Percentiles rank a stretch among this genome's conserved stretches.
These are phyloP conservation scores for Podilymbus podiceps DNA, from an alignment of 2,113 vertebrate species.

Conservation along the genomic window DNA sequence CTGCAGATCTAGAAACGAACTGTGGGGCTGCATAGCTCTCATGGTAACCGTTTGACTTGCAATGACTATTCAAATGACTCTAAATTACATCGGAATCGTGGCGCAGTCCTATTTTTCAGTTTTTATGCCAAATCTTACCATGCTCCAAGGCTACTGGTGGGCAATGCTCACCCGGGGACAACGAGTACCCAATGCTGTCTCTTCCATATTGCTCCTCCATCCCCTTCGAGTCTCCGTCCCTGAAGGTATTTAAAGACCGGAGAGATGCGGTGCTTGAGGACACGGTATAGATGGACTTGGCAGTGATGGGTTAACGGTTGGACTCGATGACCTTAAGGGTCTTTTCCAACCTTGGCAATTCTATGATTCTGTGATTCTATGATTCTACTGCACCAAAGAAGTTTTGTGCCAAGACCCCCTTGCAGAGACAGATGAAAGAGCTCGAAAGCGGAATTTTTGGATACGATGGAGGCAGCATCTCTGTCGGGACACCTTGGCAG, in stretches of 20 bases:
- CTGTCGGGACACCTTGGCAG: background rate
- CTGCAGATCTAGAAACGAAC: background rate
- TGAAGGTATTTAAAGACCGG: too few species aligned
- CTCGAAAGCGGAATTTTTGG: background rate
- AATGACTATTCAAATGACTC: background rate
- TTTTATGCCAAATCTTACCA: background rate
- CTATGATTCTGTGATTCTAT: too few species aligned
- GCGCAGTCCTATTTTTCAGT: accelerated
- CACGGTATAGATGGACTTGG: too few species aligned
- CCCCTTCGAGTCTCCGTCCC: too few species aligned
- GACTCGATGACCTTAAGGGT: too few species aligned
- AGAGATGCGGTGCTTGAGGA: too few species aligned
- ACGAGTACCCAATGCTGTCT: accelerated
- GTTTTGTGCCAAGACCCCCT: background rate
- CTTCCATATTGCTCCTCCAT: background rate
- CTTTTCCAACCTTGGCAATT: too few species aligned
- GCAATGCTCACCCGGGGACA: background rate
- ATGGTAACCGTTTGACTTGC: background rate
- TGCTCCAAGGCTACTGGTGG: accelerated
- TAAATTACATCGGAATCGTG: background rate
- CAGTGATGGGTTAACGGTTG: too few species aligned
- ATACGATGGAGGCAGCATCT: background rate
- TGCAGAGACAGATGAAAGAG: background rate
- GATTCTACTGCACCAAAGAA: background rate
- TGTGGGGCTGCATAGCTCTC: background rate